A percentile compares a stretch with the other conserved stretches of the same genome.
Evolutionary conservation across 1,140 invertebrate species (phyloP).

Genomic region (Bursaphelenchus mucronatus): DNA sequence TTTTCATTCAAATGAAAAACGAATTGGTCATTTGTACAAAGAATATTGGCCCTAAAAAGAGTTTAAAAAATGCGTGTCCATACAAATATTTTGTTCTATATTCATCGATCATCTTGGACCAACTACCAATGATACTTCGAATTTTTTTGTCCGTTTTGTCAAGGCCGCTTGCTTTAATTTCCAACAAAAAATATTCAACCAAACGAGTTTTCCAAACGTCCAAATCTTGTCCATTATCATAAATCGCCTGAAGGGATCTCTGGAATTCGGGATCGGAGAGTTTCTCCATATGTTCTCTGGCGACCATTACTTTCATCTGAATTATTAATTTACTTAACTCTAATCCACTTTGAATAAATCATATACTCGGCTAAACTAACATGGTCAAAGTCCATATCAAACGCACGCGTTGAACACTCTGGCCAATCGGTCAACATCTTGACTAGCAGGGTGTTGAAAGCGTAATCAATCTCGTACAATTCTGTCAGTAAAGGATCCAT

Average conservation of each 20-base stretch:
- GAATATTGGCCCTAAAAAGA: slow-evolving; percentile 47
- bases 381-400: slow-evolving; percentile 52
- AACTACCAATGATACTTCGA: slow-evolving; percentile 43
- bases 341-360: no score
- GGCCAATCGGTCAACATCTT: slow-evolving; percentile 61
- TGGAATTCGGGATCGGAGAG: slow-evolving; percentile 37
- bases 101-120: slow-evolving; percentile 46
- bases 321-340: slow-evolving; percentile 11
- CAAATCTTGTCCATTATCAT: no score
- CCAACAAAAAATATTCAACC: slow-evolving; percentile 50
- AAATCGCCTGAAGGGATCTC: slow-evolving; percentile 37
- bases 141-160: slow-evolving; percentile 51
- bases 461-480: slow-evolving; percentile 55
- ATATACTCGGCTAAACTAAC: slow-evolving; percentile 24
- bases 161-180: slow-evolving; percentile 46
- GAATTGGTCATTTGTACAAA: slow-evolving; percentile 51
- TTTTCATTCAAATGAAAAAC: slow-evolving; percentile 34
- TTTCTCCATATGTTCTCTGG: slow-evolving; percentile 51
- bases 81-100: slow-evolving; percentile 53
- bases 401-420: slow-evolving; percentile 37
- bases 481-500: slow-evolving; percentile 53
- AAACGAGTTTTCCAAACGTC: slow-evolving; percentile 46
- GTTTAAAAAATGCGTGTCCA: slow-evolving; percentile 22
- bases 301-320: slow-evolving; percentile 49
- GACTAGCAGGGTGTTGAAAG: slow-evolving; percentile 51